These are phyloP conservation scores for Macroglossus sobrinus DNA, from an alignment of 2,113 vertebrate genomes.

Conservation along the genomic window DNA sequence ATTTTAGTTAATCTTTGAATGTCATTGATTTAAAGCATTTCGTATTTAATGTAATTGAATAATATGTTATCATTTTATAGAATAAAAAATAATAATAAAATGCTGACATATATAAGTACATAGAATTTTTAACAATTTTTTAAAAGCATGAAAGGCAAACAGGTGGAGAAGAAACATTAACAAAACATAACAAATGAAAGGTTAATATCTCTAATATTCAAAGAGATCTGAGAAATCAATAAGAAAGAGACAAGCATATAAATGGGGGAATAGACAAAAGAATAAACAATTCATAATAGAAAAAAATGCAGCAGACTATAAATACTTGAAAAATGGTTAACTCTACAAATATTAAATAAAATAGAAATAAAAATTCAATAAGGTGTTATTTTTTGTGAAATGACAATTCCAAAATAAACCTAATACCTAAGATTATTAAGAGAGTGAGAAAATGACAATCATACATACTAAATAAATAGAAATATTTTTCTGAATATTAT, in stretches of 20 bases:
- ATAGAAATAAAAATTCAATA: background rate
- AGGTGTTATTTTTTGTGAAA: background rate
- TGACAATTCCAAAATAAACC: background rate
- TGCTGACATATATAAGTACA: background rate
- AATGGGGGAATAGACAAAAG: background rate
- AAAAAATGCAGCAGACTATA: background rate
- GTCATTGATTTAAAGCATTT: background rate
- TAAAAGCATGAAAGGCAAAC: background rate
- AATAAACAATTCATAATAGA: background rate
- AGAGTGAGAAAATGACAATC: background rate
- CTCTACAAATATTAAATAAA: background rate
- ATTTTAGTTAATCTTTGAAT: background rate
- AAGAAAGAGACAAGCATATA: background rate
- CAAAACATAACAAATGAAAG: background rate
- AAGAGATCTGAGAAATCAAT: background rate
- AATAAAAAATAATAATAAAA: background rate
- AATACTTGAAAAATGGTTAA: background rate
- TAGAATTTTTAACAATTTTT: background rate
- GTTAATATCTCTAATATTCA: background rate
- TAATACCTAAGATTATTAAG: background rate
- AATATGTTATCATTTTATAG: background rate
- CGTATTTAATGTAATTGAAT: background rate
- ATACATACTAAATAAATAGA: background rate
- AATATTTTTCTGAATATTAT: background rate
- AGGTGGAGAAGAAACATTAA: background rate